These are phyloP conservation scores for Oligia strigilis DNA, from an alignment of 2,888 invertebrate genomes.

Conservation along the genomic window DNA sequence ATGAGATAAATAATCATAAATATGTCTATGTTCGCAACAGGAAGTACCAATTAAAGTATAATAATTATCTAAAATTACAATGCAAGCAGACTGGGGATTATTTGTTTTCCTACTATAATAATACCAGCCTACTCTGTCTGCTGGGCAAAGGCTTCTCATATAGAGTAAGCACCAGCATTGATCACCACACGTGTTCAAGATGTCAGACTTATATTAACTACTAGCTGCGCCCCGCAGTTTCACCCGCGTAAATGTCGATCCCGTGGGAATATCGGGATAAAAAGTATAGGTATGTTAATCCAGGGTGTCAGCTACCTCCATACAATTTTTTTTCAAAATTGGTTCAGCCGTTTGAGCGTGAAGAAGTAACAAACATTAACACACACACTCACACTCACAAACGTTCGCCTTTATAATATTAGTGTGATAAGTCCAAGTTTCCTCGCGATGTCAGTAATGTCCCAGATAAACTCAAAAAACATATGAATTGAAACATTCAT, in stretches of 20 bases:
- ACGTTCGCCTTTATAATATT: too few relatives aligned
- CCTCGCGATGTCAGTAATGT: neutral
- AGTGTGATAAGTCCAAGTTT: neutral
- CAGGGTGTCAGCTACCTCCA: too few relatives aligned
- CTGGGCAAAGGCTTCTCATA: neutral
- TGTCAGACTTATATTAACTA: neutral
- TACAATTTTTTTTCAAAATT: too few relatives aligned
- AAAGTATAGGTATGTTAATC: too few relatives aligned
- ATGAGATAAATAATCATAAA: neutral
- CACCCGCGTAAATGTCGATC: too few relatives aligned
- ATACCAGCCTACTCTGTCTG: neutral
- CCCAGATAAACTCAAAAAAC: neutral
- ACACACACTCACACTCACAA: too few relatives aligned
- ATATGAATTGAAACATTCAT: neutral
- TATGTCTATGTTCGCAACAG: neutral
- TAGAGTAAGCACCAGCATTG: neutral
- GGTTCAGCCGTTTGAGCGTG: too few relatives aligned
- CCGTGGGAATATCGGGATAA: too few relatives aligned
- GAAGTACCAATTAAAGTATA: neutral
- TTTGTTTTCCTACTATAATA: neutral
- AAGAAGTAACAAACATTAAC: too few relatives aligned
- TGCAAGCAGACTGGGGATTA: neutral
- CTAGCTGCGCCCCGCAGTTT: too few relatives aligned
- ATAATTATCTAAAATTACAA: too few relatives aligned
- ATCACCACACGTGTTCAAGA: neutral